A percentile compares a stretch with the other conserved stretches of the same genome.
phyloP scores from a whole-genome alignment of 2,888 invertebrate species.

The Liopterus haemorrhoidalis region DNA sequence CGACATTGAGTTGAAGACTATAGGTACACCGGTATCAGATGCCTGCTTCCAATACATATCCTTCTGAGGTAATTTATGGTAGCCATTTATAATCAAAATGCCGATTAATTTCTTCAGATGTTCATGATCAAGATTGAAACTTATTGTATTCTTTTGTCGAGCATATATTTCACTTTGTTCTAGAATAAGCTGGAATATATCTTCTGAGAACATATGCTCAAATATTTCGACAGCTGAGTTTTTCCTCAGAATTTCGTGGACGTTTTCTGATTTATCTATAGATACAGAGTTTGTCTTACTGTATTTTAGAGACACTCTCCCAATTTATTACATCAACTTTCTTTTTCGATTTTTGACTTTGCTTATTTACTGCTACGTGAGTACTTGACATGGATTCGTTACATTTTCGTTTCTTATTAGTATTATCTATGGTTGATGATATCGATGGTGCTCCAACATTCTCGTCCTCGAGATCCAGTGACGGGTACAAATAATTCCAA shows the following conservation, averaged over 20 bases:
- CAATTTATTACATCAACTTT: not conserved
- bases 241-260: constrained; percentile 2
- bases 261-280: constrained; percentile 15
- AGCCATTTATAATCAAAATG: constrained; percentile 12
- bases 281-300: constrained; percentile 9
- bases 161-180: constrained; percentile 4
- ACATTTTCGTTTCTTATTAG: constrained; percentile 2
- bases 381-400: not conserved
- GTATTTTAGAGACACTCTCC: constrained; percentile 6
- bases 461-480: constrained; percentile 6
- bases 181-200: constrained; percentile 9
- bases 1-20: constrained; percentile 14
- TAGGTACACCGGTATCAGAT: constrained; percentile 15
- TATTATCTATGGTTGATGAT: not conserved
- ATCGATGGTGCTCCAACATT: not conserved
- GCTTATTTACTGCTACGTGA: too few species aligned
- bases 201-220: constrained; percentile 10
- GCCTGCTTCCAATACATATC: constrained; percentile 11
- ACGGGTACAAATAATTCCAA: constrained; percentile 11
- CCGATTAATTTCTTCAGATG: constrained; percentile 12
- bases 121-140: constrained; percentile 3
- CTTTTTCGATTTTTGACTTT: not conserved
- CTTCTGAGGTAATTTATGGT: constrained; percentile 12
- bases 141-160: constrained; percentile 1
- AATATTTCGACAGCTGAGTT: constrained; percentile 10